Conservation (phyloP, 2,797 vertebrate genomes). For the Labroides dimidiatus region DNA sequence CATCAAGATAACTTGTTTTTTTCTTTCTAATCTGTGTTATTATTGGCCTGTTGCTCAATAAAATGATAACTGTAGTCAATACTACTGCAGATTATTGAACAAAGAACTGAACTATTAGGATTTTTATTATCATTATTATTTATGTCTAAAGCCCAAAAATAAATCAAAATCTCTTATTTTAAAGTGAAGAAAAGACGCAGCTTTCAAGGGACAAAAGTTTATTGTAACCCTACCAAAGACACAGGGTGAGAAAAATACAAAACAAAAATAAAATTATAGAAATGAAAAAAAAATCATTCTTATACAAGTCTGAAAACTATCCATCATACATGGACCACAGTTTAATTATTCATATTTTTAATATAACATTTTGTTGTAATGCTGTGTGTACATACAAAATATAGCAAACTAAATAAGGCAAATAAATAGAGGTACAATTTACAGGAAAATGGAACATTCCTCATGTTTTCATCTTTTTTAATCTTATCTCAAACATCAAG, state of each 20-base stretch:
- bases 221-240: conserved; percentile 84
- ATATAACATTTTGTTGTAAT: conserved; percentile 86
- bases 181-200: neutral
- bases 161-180: neutral
- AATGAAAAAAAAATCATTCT: conserved; percentile 69
- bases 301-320: conserved; percentile 76
- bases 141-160: too few species aligned
- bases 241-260: conserved; percentile 73
- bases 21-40: too few species aligned
- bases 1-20: too few species aligned
- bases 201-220: conserved; percentile 78
- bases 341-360: conserved; percentile 80
- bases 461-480: conserved; percentile 76
- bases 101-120: too few species aligned
- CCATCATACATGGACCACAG: conserved; percentile 80
- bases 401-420: conserved; percentile 93
- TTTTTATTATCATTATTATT: too few species aligned
- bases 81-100: too few species aligned
- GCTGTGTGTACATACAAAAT: conserved; percentile 90
- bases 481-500: conserved; percentile 78
- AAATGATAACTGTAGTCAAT: too few species aligned
- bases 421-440: conserved; percentile 95
- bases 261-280: conserved; percentile 64
- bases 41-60: too few species aligned
- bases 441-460: conserved; percentile 88